Evolutionary conservation across 2,797 vertebrate species (phyloP).

Genomic region (Gymnocypris eckloni): DNA sequence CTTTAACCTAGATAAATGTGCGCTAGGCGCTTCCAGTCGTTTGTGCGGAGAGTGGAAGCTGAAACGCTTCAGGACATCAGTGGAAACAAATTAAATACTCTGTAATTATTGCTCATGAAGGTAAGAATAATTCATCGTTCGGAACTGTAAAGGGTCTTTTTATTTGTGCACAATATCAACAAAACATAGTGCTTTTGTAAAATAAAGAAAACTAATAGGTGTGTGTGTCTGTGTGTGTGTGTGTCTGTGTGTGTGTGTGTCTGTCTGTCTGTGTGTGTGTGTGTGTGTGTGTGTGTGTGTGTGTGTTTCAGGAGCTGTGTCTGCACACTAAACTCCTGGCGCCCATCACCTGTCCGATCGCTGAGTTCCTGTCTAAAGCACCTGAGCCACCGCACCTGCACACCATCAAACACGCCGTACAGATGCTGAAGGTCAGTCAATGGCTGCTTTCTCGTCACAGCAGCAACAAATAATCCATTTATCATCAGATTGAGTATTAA

Average conservation of each 20-base stretch:
- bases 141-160: too few relatives aligned
- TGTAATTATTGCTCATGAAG: too few relatives aligned
- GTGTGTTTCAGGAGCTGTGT: conserved; percentile 88
- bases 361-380: conserved; percentile 92
- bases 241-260: conserved; percentile 78
- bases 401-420: conserved; percentile 88
- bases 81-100: too few relatives aligned
- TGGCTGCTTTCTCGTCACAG: background rate
- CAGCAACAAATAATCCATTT: background rate
- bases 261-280: background rate
- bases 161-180: too few relatives aligned
- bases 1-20: too few relatives aligned
- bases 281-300: background rate
- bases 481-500: background rate
- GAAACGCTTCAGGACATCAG: too few relatives aligned
- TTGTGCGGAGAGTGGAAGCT: too few relatives aligned
- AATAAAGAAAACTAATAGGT: too few relatives aligned
- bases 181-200: too few relatives aligned
- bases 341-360: conserved; percentile 83
- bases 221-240: background rate
- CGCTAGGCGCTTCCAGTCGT: too few relatives aligned
- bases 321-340: conserved; percentile 94
- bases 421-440: conserved; percentile 91
- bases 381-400: conserved; percentile 90
- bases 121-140: too few relatives aligned